Evolutionary conservation across 2,797 vertebrate genomes (phyloP), one percentile per base, ranked within the genome.

Genomic region (Channa striata): DNA sequence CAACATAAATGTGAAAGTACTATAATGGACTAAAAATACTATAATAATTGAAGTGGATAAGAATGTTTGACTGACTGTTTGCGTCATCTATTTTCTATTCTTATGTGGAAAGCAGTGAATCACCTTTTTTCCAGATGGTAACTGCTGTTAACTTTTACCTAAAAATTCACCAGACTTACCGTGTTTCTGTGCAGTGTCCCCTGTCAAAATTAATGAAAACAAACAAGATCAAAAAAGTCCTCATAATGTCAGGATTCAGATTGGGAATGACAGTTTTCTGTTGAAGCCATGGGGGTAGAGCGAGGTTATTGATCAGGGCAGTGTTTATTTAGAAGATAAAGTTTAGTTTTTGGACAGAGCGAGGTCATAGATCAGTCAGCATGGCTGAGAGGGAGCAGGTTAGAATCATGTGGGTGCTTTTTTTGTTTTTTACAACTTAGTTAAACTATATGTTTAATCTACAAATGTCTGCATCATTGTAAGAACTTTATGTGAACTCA

Each of bases 271-370:
- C 63, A 77, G 68, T 63, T 10, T 46, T 73, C 50, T 59, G 60
- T 10, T 54, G 10, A 61, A 74, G 59, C 11, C 43, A 12, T 14
- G 14, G 52, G 70, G 39, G 61, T 33, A 57, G 58, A 52, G 60
- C 72, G 30, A 21, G 61, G 43, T 16, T 92, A 93, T 94, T 92
- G 93, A 93, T 93, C 80, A 23, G 46, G 54, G 34, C 63, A 1
- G 17, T 92, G 90, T 94, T 94, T 92, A 87, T 90, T 90, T 66
- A 77, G 71, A 88, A 82, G 92, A 92, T 93, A 91, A 93, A 89
- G 78, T 92, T 93, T 93, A 91, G 75, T 85, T 82, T 81, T 52
- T 50, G 53, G 9, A 65, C 68, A 61, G 40, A 47, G 30, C 7
- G 4, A 49, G 83, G 68, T 25, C 79, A 87, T n/a, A 61, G 74